Conservation (phyloP, 2,113 vertebrate species). For the Lasiurus cinereus region DNA sequence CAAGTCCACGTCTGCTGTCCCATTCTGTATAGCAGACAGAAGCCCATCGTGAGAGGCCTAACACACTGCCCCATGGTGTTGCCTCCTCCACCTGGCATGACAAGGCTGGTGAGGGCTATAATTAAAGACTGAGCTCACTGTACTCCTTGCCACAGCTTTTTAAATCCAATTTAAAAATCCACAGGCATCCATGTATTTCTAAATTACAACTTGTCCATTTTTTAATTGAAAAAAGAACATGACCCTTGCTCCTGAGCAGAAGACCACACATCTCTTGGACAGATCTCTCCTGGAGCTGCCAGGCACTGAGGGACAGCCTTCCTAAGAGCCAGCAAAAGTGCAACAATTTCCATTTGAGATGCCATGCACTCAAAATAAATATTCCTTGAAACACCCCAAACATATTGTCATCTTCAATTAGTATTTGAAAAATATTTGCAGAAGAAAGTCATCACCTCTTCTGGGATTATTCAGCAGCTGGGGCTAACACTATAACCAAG, state of each 20-base stretch:
- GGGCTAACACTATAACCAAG: neutral
- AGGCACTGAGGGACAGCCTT: no score
- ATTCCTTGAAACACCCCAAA: neutral
- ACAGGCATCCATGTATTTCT: constrained; percentile 37
- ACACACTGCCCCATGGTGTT: fast-evolving
- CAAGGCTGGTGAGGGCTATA: neutral
- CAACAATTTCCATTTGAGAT: neutral
- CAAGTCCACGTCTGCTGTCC: neutral
- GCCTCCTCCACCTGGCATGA: neutral
- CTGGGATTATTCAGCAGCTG: neutral
- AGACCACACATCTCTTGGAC: neutral
- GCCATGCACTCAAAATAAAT: neutral
- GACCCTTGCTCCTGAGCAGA: neutral
- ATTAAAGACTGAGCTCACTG: neutral
- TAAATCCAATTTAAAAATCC: constrained; percentile 62
- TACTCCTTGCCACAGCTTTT: constrained; percentile 44
- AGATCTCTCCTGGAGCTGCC: neutral
- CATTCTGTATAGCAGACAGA: neutral
- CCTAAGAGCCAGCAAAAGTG: neutral
- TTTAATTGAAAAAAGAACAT: neutral
- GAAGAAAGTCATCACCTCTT: neutral
- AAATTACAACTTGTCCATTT: constrained; percentile 44
- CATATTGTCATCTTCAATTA: neutral
- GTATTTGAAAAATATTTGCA: neutral
- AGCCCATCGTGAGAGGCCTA: neutral